A percentile compares a stretch with the other conserved stretches of the same genome.
These are phyloP conservation scores for Lycodopsis pacificus DNA, from an alignment of 2,797 vertebrate genomes.

Conservation along the genomic window DNA sequence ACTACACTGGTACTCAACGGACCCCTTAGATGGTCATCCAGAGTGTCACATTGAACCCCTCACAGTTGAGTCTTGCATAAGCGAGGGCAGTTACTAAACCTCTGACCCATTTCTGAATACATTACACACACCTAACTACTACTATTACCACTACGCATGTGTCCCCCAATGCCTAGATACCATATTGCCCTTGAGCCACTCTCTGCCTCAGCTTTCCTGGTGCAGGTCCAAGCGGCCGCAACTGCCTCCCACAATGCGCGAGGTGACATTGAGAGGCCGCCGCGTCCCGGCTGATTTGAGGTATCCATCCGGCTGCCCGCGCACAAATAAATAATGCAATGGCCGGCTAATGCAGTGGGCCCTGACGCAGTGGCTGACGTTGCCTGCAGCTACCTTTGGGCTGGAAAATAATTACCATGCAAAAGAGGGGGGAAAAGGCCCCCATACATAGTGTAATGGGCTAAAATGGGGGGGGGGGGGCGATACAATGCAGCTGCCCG, in stretches of 20 bases:
- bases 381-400: constrained; percentile 88
- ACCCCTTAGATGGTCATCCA: constrained; percentile 61
- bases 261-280: constrained; percentile 84
- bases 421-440: constrained; percentile 75
- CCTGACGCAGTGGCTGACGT: constrained; percentile 84
- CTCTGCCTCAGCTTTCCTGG: constrained; percentile 67
- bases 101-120: constrained; percentile 71
- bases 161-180: constrained; percentile 61
- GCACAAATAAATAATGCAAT: constrained; percentile 89
- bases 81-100: constrained; percentile 67
- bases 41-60: constrained; percentile 51
- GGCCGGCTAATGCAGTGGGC: constrained; percentile 86
- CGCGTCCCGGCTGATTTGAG: constrained; percentile 78
- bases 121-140: constrained; percentile 73
- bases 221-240: constrained; percentile 62
- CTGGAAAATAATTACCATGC: constrained; percentile 90
- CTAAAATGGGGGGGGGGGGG: constrained; percentile 77
- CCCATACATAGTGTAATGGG: constrained; percentile 83
- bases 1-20: constrained; percentile 38
- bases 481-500: constrained; percentile 85
- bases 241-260: constrained; percentile 68
- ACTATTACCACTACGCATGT: constrained; percentile 69
- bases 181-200: constrained; percentile 80
- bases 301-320: constrained; percentile 82
- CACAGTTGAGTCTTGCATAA: constrained; percentile 73